Evolutionary conservation across 2,113 vertebrate genomes (phyloP).

Genomic region (Pavo muticus): DNA sequence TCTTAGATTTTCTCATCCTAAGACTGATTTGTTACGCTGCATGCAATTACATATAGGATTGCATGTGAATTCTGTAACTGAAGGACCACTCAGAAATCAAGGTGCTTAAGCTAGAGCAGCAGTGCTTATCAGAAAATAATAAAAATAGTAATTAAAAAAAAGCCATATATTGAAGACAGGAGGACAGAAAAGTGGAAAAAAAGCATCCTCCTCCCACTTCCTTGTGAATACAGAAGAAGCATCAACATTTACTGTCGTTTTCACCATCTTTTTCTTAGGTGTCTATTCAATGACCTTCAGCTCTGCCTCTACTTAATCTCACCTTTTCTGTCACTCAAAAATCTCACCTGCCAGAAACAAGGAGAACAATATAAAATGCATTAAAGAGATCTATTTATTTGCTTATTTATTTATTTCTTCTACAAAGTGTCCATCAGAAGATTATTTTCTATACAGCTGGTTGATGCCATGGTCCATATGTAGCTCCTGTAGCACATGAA

Average conservation of each 20-base stretch:
- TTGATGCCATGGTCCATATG: rapidly evolving
- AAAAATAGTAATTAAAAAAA: not conserved
- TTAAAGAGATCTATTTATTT: not conserved
- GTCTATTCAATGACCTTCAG: not conserved
- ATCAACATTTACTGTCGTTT: not conserved
- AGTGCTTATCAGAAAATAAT: not conserved
- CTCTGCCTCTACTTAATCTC: not conserved
- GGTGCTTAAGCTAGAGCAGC: not conserved
- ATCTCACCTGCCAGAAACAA: not conserved
- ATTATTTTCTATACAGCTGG: not conserved
- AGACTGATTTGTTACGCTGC: not conserved
- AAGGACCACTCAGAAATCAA: not conserved
- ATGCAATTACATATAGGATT: not conserved
- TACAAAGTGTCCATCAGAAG: not conserved
- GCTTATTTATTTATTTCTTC: not conserved
- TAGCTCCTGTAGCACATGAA: not conserved
- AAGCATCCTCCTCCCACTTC: not conserved
- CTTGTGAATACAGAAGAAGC: not conserved
- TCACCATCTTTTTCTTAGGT: not conserved
- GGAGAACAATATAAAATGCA: not conserved
- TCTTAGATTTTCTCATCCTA: not conserved
- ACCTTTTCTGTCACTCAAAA: not conserved
- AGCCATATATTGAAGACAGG: no score
- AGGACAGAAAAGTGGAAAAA: not conserved
- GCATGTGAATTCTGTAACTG: rapidly evolving